Conservation (phyloP, 2,113 vertebrate species). For the Illadopsis cleaveri region DNA sequence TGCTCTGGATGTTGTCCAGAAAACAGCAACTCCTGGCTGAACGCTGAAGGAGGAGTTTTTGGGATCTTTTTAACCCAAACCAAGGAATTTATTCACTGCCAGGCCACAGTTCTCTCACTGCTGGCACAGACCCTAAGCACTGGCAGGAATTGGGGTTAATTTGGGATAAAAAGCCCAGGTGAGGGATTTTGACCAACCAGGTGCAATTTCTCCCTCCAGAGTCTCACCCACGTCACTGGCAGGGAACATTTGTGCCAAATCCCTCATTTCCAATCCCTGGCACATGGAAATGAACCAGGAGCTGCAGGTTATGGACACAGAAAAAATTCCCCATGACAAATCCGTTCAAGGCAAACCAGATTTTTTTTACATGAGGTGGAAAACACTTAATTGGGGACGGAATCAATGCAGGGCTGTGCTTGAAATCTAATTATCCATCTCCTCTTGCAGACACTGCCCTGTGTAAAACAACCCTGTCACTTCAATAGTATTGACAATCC, state of each 20-base stretch:
- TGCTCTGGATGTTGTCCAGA: neutral
- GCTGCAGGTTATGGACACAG: neutral
- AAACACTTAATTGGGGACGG: neutral
- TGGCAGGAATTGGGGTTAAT: neutral
- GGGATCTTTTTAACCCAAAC: neutral
- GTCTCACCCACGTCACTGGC: neutral
- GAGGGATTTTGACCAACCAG: neutral
- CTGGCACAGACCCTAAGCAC: neutral
- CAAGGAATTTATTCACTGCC: neutral
- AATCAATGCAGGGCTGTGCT: neutral
- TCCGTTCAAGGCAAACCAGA: neutral
- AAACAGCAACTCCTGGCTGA: neutral
- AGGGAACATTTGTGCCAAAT: neutral
- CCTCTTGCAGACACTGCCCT: neutral
- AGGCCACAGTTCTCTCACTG: neutral
- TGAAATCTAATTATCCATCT: neutral
- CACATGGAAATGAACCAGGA: neutral
- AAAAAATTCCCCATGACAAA: neutral
- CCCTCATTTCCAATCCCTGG: neutral
- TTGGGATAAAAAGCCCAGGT: neutral
- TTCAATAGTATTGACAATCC: constrained; percentile 1
- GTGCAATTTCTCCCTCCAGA: neutral
- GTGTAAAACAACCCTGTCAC: constrained; percentile 20
- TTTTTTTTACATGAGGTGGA: neutral
- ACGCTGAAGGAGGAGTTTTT: neutral